These are phyloP conservation scores for Lycia hirtaria DNA, from an alignment of 2,888 invertebrate species.

Conservation along the genomic window DNA sequence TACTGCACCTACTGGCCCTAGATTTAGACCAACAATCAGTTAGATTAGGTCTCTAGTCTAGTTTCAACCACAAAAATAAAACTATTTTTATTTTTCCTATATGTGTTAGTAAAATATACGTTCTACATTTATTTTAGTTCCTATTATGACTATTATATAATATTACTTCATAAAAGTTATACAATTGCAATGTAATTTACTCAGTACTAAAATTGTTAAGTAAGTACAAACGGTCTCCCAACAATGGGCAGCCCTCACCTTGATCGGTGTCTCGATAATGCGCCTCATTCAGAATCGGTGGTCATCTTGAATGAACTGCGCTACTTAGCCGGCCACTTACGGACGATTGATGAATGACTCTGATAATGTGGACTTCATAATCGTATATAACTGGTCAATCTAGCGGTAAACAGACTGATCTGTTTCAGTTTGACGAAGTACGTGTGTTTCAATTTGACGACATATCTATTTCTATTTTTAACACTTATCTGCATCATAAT, in stretches of 20 bases:
- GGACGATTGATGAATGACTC: constrained; percentile 39
- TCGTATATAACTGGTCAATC: neutral
- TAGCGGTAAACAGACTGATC: neutral
- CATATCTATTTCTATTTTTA: neutral
- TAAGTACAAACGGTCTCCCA: constrained; percentile 12
- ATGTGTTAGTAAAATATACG: too few relatives aligned
- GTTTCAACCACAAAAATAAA: neutral
- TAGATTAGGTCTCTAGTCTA: too few relatives aligned
- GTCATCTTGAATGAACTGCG: constrained; percentile 38
- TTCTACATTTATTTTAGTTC: too few relatives aligned
- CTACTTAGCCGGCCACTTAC: constrained; percentile 28
- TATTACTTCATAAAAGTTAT: neutral
- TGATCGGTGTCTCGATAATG: constrained; percentile 37
- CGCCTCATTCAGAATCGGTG: constrained; percentile 38
- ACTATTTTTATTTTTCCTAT: neutral
- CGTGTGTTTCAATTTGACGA: too few relatives aligned
- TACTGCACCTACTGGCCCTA: too few relatives aligned
- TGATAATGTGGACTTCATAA: constrained; percentile 32
- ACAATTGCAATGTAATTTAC: neutral
- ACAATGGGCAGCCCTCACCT: constrained; percentile 29
- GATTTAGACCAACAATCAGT: neutral
- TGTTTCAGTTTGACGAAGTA: neutral
- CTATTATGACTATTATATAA: too few relatives aligned
- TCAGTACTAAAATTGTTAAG: neutral
- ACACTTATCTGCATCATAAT: too few relatives aligned